phyloP scores from a whole-genome alignment of 2,113 vertebrate species.

The Pan troglodytes region DNA sequence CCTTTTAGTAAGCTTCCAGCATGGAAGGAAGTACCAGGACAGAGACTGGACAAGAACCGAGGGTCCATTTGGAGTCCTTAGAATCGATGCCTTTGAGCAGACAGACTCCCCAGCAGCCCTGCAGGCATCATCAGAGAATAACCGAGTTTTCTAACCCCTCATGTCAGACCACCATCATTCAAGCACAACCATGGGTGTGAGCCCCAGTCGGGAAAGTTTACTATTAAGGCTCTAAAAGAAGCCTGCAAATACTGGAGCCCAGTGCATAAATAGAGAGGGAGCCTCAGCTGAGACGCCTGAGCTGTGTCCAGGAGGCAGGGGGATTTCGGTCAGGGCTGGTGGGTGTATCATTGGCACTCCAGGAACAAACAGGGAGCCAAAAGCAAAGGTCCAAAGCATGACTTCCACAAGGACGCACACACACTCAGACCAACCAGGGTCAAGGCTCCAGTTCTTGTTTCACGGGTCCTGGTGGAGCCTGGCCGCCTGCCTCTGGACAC shows the following conservation, averaged over 20 bases:
- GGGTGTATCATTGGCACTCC: rapidly evolving
- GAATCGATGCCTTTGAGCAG: background rate
- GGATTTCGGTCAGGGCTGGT: too few species aligned
- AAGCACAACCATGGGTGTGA: background rate
- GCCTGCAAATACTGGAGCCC: background rate
- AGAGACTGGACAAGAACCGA: background rate
- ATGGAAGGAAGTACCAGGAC: background rate
- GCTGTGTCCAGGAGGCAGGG: background rate
- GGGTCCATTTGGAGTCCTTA: background rate
- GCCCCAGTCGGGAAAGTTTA: background rate
- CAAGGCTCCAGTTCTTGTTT: background rate
- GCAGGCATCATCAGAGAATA: background rate
- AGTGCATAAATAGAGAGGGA: rapidly evolving
- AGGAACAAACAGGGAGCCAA: background rate
- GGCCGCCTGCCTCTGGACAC: background rate
- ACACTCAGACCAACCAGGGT: background rate
- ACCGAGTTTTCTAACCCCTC: background rate
- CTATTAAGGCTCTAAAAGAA: background rate
- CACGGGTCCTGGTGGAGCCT: background rate
- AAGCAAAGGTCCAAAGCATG: background rate
- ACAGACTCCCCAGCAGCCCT: background rate
- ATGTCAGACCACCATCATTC: rapidly evolving
- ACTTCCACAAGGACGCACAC: background rate
- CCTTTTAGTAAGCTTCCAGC: background rate
- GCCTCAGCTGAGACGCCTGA: background rate